Base-by-base conservation (phyloP, 1,140 invertebrate genomes). In the Colletes gigas region DNA sequence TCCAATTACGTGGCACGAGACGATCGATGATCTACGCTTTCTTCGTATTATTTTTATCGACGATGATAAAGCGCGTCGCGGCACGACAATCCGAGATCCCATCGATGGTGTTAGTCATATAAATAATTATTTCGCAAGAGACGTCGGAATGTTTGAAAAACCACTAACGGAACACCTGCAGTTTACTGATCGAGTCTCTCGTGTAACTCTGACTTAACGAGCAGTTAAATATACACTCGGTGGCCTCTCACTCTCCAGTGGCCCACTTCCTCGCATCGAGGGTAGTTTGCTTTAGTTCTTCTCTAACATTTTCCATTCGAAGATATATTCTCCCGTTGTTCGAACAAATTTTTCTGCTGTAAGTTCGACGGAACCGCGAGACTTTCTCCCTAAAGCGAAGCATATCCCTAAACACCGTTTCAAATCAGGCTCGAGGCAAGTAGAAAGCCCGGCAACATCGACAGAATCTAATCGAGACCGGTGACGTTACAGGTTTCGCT, bases 211-310 rank as follows among this genome's bases (percentile, higher is more conserved):
- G 54, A 52, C 77, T 82, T 88, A 86, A 88, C 81, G 71, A 84
- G 39, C 68, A 89, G 84, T 88, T 89, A 89, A 88, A 90, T 88
- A 89, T 90, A 89, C 69, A 66, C 77, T 72, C 67, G 63, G 63
- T 80, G 59, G 57, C 72, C 81, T 84, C 89, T 83, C 83, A 72
- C 88, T 88, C 84, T 88, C 81, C 78, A 73, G 79, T 90, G 89
- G 83, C 87, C 87, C 78, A 90, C 84, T 90, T 89, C 80, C 82
- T 87, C 74, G 67, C 69, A 72, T 76, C 15, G 76, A 74, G 69
- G 78, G 76, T 79, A 47, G 65, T 39, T 65, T 52, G 55, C 30
- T 70, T 71, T 30, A 63, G 65, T 59, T 44, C 60, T 57, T 69
- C 47, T 63, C 39, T 70, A 47, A 68, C 14, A 59, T 83, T 71